These are phyloP conservation scores for Hypanus sabinus DNA, from an alignment of 2,113 vertebrate species.

Conservation along the genomic window DNA sequence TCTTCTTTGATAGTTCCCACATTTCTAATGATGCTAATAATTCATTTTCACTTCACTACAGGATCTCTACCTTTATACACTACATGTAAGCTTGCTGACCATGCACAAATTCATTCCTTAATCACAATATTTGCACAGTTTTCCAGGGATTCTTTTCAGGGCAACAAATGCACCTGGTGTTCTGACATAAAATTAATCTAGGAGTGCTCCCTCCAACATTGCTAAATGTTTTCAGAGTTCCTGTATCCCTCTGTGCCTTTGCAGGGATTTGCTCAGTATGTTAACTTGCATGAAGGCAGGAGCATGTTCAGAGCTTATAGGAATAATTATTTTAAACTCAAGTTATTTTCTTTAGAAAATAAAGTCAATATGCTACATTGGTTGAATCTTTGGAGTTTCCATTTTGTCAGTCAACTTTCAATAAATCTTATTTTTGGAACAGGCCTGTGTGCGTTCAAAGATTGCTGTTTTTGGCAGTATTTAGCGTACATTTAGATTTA, in stretches of 20 bases:
- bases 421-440: neutral
- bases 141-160: neutral
- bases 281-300: neutral
- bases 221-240: neutral
- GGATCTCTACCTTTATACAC: neutral
- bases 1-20: neutral
- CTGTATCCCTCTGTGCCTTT: neutral
- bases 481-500: neutral
- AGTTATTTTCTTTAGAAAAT: neutral
- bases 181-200: neutral
- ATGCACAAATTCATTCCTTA: neutral
- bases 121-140: neutral
- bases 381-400: neutral
- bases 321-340: neutral
- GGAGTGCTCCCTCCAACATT: neutral
- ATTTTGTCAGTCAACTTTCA: neutral
- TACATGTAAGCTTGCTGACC: neutral
- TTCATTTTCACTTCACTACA: neutral
- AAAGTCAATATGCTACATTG: neutral
- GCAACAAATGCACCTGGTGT: neutral
- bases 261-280: neutral
- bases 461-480: neutral
- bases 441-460: neutral
- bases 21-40: neutral
- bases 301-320: neutral